phyloP scores from a whole-genome alignment of 2,888 invertebrate species.

The Leptopilina myrica region DNA sequence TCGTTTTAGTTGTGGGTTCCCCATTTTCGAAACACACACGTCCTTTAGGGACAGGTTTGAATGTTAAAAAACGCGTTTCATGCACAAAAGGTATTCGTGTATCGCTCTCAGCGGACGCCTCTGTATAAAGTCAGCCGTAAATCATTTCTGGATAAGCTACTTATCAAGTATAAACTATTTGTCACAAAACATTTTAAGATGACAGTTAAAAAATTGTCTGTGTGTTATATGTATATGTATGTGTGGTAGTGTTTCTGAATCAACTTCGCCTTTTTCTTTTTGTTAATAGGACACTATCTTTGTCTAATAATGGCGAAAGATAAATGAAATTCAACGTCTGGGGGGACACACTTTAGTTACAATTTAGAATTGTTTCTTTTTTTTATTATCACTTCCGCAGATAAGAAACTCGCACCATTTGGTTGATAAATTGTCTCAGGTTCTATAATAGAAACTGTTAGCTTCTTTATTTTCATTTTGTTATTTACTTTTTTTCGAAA shows the following conservation, averaged over 20 bases:
- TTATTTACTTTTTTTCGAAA: too few relatives aligned
- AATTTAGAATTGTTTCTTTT: not conserved
- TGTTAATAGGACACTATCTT: conserved; percentile 19
- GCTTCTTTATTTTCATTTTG: too few relatives aligned
- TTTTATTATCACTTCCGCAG: not conserved
- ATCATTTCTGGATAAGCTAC: conserved; percentile 39
- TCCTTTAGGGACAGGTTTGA: too few relatives aligned
- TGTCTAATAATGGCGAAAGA: conserved; percentile 6
- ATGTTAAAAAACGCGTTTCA: conserved; percentile 29
- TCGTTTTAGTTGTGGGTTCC: too few relatives aligned
- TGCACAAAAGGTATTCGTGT: conserved; percentile 39
- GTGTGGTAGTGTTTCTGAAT: conserved; percentile 16
- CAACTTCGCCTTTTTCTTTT: not conserved
- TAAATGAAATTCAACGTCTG: conserved; percentile 13
- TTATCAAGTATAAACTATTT: conserved; percentile 40
- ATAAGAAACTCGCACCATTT: not conserved
- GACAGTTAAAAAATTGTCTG: conserved; percentile 35
- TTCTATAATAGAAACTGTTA: too few relatives aligned
- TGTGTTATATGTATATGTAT: not conserved
- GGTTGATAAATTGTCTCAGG: too few relatives aligned
- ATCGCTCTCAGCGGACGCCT: conserved; percentile 38
- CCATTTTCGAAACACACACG: too few relatives aligned
- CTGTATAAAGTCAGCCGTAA: conserved; percentile 24
- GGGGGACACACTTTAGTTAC: not conserved
- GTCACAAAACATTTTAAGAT: conserved; percentile 34